Evolutionary conservation across 2,888 invertebrate genomes (phyloP), one percentile per base, ranked within the genome.

Genomic region (Sesia apiformis): DNA sequence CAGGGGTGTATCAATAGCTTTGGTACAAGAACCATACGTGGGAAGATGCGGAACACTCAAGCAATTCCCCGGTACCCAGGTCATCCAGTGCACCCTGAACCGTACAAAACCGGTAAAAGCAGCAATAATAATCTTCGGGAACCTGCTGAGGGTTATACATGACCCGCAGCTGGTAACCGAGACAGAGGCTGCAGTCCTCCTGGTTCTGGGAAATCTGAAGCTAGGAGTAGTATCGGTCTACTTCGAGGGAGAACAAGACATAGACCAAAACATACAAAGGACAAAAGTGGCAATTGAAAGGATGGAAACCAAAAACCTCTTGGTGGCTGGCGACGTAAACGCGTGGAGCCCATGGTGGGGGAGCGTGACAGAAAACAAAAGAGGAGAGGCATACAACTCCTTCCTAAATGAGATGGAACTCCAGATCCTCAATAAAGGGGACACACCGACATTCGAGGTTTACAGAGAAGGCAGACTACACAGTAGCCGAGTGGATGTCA

Each of bases 21-120:
- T 70, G 0, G 55, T 69, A 0, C 70, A 71, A 39, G 69, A 71
- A 59, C 68, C 70, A 0, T 70, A 69, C 43, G 62, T 64, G 3
- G 70, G 67, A 0, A 43, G 40, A 0, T 52, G n/a, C n/a, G n/a
- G n/a, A n/a, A n/a, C n/a, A n/a, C n/a, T n/a, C n/a, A n/a, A n/a
- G n/a, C n/a, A n/a, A n/a, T n/a, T n/a, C n/a, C n/a, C n/a, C n/a
- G n/a, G n/a, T n/a, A n/a, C n/a, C n/a, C n/a, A n/a, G n/a, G n/a
- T n/a, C n/a, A n/a, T n/a, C n/a, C n/a, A n/a, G n/a, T n/a, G n/a
- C n/a, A n/a, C n/a, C n/a, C n/a, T n/a, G n/a, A n/a, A n/a, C 52
- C 54, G 66, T 7, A 42, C 55, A 8, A 62, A 60, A 40, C 63
- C 60, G 3, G 59, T 60, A 0, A 66, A 70, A 38, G 58, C 67